Evolutionary conservation across 2,113 vertebrate genomes (phyloP), one percentile per base, ranked within the genome.

Genomic region (Sisor rabdophorus): DNA sequence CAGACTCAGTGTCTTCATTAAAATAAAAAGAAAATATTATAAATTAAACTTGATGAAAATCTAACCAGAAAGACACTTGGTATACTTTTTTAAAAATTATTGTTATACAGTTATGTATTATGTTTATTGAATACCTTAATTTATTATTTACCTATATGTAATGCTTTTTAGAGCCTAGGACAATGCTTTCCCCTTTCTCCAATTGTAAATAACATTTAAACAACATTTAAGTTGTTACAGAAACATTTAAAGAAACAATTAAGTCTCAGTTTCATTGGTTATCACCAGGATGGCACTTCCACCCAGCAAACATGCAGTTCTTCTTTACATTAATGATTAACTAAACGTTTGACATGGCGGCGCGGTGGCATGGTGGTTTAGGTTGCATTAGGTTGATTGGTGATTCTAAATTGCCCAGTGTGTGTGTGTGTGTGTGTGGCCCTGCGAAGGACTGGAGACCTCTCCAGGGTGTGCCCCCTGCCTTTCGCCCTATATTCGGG

Each of bases 251-350:
- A n/a, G n/a, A n/a, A n/a, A n/a, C n/a, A n/a, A n/a, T 80, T 75
- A 80, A 59, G 44, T n/a, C 12, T 30, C 48, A 30, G 47, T 83
- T 75, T 32, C 40, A 67, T 60, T 72, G 67, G 58, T 50, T 75
- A 53, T 47, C 55, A 61, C 55, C 6, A 28, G 22, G 63, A n/a
- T 74, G 58, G 65, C 71, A 20, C 4, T 61, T 80, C 65, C 44
- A 75, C 22, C 71, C 32, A 30, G n/a, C 24, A 63, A 28, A 5
- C n/a, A 54, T 30, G 28, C 71, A 19, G 5, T 15, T 36, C 11
- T 59, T 6, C 3, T 11, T 73, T 15, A 28, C 15, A 22, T 13
- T 61, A 17, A 36, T 10, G 13, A 13, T 55, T 22, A 30, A 24
- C 10, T 20, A 22, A 40, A 60, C 40, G 11, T 47, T 61, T 47